Percentiles rank a stretch among this genome's conserved stretches.
These are phyloP conservation scores for Cranoglanis bouderius DNA, from an alignment of 2,113 vertebrate species.

Conservation along the genomic window DNA sequence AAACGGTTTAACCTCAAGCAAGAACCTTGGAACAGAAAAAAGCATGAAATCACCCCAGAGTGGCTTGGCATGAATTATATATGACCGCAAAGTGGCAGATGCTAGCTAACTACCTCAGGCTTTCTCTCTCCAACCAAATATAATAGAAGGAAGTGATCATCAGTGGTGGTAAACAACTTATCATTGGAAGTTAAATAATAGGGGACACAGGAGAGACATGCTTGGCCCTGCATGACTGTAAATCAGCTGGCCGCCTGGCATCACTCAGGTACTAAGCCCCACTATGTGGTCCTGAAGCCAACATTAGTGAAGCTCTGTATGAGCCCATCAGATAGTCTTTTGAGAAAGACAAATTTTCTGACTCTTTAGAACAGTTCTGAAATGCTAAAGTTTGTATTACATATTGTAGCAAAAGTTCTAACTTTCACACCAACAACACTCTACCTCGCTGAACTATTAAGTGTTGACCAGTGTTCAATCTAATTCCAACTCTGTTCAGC, in stretches of 20 bases:
- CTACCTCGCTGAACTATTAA: not conserved
- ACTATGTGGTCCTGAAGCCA: constrained; percentile 51
- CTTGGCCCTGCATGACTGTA: constrained; percentile 53
- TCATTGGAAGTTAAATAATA: not conserved
- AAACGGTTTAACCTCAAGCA: constrained; percentile 20
- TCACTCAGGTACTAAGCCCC: constrained; percentile 56
- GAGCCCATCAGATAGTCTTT: not conserved
- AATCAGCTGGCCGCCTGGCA: constrained; percentile 46
- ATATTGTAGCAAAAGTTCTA: too few species aligned
- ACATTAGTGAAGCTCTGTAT: constrained; percentile 38
- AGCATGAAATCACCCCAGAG: constrained; percentile 27
- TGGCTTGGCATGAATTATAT: constrained; percentile 15
- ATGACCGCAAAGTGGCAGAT: constrained; percentile 44
- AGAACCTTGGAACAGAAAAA: constrained; percentile 17
- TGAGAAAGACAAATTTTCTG: too few species aligned
- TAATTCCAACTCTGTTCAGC: not conserved
- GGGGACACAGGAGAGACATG: constrained; percentile 55
- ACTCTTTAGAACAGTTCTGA: not conserved
- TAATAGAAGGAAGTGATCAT: constrained; percentile 60
- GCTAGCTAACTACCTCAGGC: not conserved
- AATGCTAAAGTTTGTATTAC: not conserved
- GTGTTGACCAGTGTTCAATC: not conserved
- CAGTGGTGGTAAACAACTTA: constrained; percentile 43
- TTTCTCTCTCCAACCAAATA: constrained; percentile 56
- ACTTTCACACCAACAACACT: too few species aligned